phyloP scores from a whole-genome alignment of 2,113 vertebrate genomes.

The Plectropomus leopardus region DNA sequence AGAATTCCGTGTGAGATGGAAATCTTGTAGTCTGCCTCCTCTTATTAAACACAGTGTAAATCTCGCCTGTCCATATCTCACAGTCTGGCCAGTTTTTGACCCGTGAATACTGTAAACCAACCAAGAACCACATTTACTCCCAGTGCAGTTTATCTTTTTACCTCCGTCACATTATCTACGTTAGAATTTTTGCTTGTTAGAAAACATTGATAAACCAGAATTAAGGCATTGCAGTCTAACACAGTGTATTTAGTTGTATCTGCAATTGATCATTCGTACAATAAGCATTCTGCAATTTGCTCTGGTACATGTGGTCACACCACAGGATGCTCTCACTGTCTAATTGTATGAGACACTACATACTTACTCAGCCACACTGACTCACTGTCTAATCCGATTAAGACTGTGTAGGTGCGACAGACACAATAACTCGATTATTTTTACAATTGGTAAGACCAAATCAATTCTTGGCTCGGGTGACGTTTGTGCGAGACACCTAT shows the following conservation, averaged over 20 bases:
- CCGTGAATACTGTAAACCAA: background rate
- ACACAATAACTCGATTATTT: slow-evolving; percentile 61
- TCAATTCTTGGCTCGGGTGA: background rate
- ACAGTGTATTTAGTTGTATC: background rate
- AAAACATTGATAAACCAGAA: background rate
- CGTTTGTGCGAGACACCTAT: slow-evolving; percentile 30
- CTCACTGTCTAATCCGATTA: slow-evolving; percentile 56
- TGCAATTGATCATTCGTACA: background rate
- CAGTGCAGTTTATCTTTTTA: background rate
- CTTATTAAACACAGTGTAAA: slow-evolving; percentile 62
- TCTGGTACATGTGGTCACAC: slow-evolving; percentile 33
- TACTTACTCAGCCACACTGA: slow-evolving; percentile 56
- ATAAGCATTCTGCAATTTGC: slow-evolving; percentile 3
- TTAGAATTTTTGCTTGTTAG: no score
- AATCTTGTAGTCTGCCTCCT: slow-evolving; percentile 55
- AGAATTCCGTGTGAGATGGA: slow-evolving; percentile 68
- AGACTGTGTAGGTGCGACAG: slow-evolving; percentile 19
- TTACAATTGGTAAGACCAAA: slow-evolving; percentile 32
- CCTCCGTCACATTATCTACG: no score
- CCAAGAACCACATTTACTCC: background rate
- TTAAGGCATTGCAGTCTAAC: background rate
- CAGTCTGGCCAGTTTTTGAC: slow-evolving; percentile 13
- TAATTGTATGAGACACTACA: slow-evolving; percentile 58
- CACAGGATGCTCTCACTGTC: slow-evolving; percentile 33
- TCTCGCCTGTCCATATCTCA: slow-evolving; percentile 9